These are phyloP conservation scores for Jordanella pulchra DNA, from an alignment of 2,797 vertebrate species.

Conservation along the genomic window DNA sequence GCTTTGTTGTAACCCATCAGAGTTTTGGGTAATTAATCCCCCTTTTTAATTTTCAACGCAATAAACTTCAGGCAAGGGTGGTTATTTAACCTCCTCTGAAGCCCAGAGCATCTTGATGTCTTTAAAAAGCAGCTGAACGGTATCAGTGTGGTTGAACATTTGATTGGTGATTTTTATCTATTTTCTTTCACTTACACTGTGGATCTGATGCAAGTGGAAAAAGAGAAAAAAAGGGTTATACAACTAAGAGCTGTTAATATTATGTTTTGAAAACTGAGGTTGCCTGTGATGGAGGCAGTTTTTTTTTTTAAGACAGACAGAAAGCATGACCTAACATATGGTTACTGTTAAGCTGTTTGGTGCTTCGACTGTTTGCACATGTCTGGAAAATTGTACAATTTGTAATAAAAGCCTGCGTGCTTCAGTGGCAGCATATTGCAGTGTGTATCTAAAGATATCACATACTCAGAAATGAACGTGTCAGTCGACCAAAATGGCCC, in stretches of 20 bases:
- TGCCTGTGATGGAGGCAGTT: conserved; percentile 2
- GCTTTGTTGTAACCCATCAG: background rate
- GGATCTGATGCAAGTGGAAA: background rate
- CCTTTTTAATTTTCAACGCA: background rate
- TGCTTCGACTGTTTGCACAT: conserved; percentile 11
- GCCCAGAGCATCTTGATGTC: background rate
- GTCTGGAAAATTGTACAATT: conserved; percentile 14
- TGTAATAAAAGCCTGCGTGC: conserved; percentile 3
- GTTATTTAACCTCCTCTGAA: background rate
- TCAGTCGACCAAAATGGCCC: conserved; percentile 1
- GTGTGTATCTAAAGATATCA: conserved; percentile 7
- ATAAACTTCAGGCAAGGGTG: background rate
- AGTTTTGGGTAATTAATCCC: background rate
- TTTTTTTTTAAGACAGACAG: conserved; percentile 2
- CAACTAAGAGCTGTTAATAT: background rate
- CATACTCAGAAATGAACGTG: conserved; percentile 2
- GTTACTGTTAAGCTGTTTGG: conserved; percentile 11
- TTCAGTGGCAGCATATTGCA: background rate
- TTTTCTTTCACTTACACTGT: background rate
- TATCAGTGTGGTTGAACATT: background rate
- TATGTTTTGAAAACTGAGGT: background rate
- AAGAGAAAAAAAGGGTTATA: background rate
- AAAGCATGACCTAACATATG: conserved; percentile 1
- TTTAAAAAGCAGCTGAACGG: background rate
- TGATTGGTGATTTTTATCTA: background rate